These are phyloP conservation scores for Cyclopterus lumpus DNA, from an alignment of 2,797 vertebrate genomes.

Conservation along the genomic window DNA sequence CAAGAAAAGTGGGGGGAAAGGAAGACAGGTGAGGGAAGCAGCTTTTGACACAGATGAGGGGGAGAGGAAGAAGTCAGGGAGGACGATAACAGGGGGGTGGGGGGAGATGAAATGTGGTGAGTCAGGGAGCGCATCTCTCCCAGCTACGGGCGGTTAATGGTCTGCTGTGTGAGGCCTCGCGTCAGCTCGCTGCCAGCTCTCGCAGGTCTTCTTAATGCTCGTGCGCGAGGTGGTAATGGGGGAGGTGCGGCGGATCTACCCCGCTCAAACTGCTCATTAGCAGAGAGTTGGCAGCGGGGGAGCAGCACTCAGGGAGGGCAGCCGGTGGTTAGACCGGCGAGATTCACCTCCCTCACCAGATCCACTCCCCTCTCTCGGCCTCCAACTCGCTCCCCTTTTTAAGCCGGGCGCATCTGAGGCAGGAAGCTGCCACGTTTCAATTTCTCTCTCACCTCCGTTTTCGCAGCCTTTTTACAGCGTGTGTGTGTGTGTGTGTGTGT, in stretches of 20 bases:
- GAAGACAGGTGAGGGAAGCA: constrained; percentile 8
- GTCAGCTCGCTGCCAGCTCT: constrained; percentile 73
- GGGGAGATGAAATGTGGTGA: constrained; percentile 59
- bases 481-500: background rate
- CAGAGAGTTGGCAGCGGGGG: constrained; percentile 69
- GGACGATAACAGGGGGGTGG: constrained; percentile 26
- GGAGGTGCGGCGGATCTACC: constrained; percentile 69
- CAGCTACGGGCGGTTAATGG: constrained; percentile 66
- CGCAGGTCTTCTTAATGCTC: constrained; percentile 67
- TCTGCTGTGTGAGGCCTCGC: constrained; percentile 67
- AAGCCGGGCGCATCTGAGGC: constrained; percentile 60
- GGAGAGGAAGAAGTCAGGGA: constrained; percentile 34
- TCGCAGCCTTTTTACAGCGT: constrained; percentile 5
- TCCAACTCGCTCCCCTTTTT: constrained; percentile 38
- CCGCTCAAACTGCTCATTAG: constrained; percentile 77
- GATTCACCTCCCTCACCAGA: constrained; percentile 1
- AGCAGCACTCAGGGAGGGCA: constrained; percentile 67
- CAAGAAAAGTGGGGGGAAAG: constrained; percentile 8
- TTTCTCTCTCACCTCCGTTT: constrained; percentile 29
- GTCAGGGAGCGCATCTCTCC: constrained; percentile 54
- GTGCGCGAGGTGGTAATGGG: constrained; percentile 68
- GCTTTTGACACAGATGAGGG: constrained; percentile 48
- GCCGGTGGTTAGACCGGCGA: constrained; percentile 67
- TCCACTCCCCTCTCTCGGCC: background rate
- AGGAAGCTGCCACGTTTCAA: constrained; percentile 53